These are phyloP conservation scores for Leptopilina clavipes DNA, from an alignment of 1,140 invertebrate genomes.

Conservation along the genomic window DNA sequence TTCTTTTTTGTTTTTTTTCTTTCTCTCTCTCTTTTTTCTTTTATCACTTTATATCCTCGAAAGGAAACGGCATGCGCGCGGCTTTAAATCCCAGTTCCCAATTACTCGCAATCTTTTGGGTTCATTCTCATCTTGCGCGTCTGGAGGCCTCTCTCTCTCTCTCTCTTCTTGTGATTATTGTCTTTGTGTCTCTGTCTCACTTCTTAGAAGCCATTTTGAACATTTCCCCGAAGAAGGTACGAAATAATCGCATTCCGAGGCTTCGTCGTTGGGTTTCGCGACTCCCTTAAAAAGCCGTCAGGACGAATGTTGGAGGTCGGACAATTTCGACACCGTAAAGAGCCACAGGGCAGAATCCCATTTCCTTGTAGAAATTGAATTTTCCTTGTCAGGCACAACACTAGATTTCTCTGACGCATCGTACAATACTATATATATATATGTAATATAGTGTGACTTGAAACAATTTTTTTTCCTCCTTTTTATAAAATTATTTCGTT, in stretches of 20 bases:
- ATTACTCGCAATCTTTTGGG: constrained; percentile 32
- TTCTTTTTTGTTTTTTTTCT: not conserved
- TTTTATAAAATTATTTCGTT: not conserved
- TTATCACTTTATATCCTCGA: not conserved
- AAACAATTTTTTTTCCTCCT: constrained; percentile 1
- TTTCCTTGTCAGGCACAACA: constrained; percentile 16
- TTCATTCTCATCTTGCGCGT: constrained; percentile 29
- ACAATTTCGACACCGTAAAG: constrained; percentile 32
- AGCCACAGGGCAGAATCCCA: constrained; percentile 32
- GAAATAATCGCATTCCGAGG: constrained; percentile 46
- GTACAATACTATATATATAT: not conserved
- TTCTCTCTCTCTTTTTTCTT: too few relatives aligned
- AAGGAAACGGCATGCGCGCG: not conserved
- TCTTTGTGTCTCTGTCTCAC: constrained; percentile 55
- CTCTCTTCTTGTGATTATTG: constrained; percentile 6
- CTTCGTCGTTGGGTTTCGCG: constrained; percentile 28
- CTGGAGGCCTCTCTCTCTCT: not conserved
- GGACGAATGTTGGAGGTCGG: constrained; percentile 20
- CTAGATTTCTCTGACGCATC: constrained; percentile 10
- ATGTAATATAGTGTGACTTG: not conserved
- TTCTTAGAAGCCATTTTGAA: constrained; percentile 60
- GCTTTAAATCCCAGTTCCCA: not conserved
- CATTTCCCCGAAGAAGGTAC: constrained; percentile 49
- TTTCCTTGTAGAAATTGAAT: constrained; percentile 31
- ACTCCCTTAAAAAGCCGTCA: constrained; percentile 27